These are phyloP conservation scores for Phoxinus phoxinus DNA, from an alignment of 2,113 vertebrate species.

Conservation along the genomic window DNA sequence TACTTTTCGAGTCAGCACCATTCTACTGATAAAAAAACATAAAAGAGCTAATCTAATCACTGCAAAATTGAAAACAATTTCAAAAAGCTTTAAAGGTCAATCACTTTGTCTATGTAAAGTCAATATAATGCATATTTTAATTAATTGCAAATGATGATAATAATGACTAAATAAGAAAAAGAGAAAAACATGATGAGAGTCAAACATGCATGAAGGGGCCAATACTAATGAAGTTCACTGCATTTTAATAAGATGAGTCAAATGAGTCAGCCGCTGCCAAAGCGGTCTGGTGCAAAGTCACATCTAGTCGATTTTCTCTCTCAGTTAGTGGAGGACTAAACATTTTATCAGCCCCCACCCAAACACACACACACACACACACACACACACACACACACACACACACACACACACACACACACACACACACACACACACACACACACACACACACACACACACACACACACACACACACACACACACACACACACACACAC, in stretches of 20 bases:
- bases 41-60: too few species aligned
- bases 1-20: slow-evolving; percentile 7
- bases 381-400: background rate
- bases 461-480: too few species aligned
- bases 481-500: too few species aligned
- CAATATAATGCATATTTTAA: background rate
- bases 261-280: background rate
- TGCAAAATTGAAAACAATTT: background rate
- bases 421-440: background rate
- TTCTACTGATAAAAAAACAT: background rate
- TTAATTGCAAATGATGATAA: background rate
- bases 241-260: background rate
- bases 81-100: background rate
- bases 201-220: background rate
- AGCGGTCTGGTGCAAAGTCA: slow-evolving; percentile 3
- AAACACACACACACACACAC: background rate
- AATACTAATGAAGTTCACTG: background rate
- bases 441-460: too few species aligned
- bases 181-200: background rate
- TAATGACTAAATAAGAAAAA: background rate
- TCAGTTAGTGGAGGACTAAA: background rate
- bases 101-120: background rate
- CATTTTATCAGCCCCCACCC: background rate
- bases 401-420: background rate
- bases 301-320: slow-evolving; percentile 8